phyloP scores from a whole-genome alignment of 1,140 invertebrate genomes.

The Anthonomus grandis region DNA sequence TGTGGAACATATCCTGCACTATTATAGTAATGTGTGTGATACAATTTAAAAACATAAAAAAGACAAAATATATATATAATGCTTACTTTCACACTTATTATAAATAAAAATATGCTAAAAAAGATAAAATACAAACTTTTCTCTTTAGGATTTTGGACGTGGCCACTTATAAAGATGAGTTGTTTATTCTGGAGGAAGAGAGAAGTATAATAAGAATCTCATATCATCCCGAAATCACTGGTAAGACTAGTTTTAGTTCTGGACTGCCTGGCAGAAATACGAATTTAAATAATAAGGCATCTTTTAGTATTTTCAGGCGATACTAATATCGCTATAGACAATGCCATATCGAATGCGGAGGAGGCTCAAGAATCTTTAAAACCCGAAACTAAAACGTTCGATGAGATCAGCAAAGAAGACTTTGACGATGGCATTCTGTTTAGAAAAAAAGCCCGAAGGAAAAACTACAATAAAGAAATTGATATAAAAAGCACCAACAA shows the following conservation, averaged over 20 bases:
- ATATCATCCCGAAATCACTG: constrained; percentile 52
- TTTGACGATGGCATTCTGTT: constrained; percentile 58
- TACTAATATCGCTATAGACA: background rate
- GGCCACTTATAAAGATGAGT: constrained; percentile 69
- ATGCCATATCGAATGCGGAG: constrained; percentile 50
- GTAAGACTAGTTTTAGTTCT: background rate
- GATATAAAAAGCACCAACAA: constrained; percentile 23
- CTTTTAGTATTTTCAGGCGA: background rate
- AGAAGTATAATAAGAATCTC: constrained; percentile 65
- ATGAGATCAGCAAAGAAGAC: constrained; percentile 55
- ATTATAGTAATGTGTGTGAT: no score
- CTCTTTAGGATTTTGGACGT: constrained; percentile 55
- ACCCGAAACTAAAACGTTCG: constrained; percentile 41
- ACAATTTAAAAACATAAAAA: no score
- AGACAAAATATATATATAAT: background rate
- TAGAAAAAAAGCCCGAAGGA: constrained; percentile 47
- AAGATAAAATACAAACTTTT: constrained; percentile 1
- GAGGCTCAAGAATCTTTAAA: constrained; percentile 54
- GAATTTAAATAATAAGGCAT: no score
- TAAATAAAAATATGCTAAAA: no score
- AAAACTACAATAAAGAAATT: constrained; percentile 36
- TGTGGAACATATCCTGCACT: no score
- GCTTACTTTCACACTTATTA: background rate
- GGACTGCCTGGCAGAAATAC: background rate
- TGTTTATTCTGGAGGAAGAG: constrained; percentile 71